Base-by-base conservation (phyloP, 2,888 invertebrate genomes). In the Mesopsocus fuscifrons region DNA sequence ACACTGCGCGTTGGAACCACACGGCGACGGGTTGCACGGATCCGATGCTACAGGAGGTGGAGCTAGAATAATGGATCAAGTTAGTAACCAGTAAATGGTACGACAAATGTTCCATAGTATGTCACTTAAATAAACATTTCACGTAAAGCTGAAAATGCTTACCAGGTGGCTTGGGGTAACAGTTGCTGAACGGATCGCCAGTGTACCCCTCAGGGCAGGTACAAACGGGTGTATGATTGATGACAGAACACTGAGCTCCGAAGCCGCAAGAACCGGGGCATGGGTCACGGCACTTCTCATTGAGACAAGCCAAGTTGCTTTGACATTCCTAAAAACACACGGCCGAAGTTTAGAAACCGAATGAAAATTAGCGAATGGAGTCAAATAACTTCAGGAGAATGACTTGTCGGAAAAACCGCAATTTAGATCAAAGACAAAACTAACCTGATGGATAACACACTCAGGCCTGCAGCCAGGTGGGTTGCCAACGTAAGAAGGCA, bases 211-310 rank as follows among this genome's bases (percentile, higher is more conserved):
- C 66, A 2, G 73, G 60, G 54, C 85, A 85, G 3, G 71, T 64
- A 59, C 84, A 87, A 41, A 72, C 71, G 2, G 84, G 81, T 45
- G 68, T 74, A 53, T 84, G 81, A 55, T 75, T 78, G 47, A 74
- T 68, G 4, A 82, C 77, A 35, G 59, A 59, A 55, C 78, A 73
- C 49, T 67, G 54, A 45, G 80, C 69, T 50, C 70, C 67, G 50
- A 63, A 57, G 47, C 76, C 74, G 55, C 76, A 85, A 4, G 77
- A 77, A 9, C 82, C 82, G 6, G 77, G 77, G 52, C 84, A 85
- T n/a, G 83, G 83, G 58, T 84, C 77, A 31, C 67, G 64, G 55
- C 81, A 81, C 58, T 71, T 77, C 58, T 75, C 69, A 53, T 72
- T 69, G n/a, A 79, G 71, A 53, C 82, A 83, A 6, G 82, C 78